These are phyloP conservation scores for Agrenia bidenticulata DNA, from an alignment of 2,888 invertebrate genomes.

Conservation along the genomic window DNA sequence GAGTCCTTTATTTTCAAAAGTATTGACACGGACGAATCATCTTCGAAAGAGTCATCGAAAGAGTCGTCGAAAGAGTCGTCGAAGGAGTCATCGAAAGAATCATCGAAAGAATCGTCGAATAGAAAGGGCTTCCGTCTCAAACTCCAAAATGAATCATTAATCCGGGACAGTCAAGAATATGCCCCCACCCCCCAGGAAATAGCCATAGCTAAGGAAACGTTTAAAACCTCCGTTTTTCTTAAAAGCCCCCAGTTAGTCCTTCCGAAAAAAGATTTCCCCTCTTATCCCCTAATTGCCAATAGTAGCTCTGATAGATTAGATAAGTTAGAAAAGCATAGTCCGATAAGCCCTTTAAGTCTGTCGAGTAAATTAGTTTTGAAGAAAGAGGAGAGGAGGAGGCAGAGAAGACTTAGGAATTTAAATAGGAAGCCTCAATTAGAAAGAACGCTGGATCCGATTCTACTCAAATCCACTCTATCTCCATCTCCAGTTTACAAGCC, in stretches of 20 bases:
- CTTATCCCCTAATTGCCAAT: no score
- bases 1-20: not conserved
- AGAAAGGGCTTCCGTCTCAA: not conserved
- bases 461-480: no score
- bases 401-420: slow-evolving; percentile 29
- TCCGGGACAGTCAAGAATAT: slow-evolving; percentile 5
- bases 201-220: slow-evolving; percentile 11
- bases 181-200: slow-evolving; percentile 13
- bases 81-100: not conserved
- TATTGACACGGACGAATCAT: not conserved
- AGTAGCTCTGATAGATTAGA: no score
- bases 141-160: not conserved
- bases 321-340: no score
- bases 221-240: not conserved
- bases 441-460: no score
- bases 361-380: slow-evolving; percentile 8
- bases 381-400: slow-evolving; percentile 32
- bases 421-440: slow-evolving; percentile 1
- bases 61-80: no score
- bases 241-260: not conserved
- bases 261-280: not conserved
- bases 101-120: not conserved
- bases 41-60: no score
- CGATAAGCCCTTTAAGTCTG: no score
- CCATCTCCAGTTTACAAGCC: no score